A percentile compares a stretch with the other conserved stretches of the same genome.
Conservation (phyloP, 2,113 vertebrate genomes). For the Ophiodon elongatus region DNA sequence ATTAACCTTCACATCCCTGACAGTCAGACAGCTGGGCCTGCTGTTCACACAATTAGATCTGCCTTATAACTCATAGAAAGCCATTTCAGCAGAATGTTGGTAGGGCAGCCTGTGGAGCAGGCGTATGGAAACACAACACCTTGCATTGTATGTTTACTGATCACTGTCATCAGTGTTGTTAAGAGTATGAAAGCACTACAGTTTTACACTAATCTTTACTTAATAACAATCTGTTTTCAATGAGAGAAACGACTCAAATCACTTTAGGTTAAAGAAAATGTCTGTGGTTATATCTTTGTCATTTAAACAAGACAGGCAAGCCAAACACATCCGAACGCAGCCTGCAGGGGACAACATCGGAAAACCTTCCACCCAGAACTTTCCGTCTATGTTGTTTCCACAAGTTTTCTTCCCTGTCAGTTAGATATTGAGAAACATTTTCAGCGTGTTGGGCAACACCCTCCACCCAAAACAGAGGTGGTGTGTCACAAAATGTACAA, state of each 20-base stretch:
- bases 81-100: slow-evolving; percentile 32
- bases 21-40: slow-evolving; percentile 52
- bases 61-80: slow-evolving; percentile 29
- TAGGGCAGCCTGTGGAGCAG: slow-evolving; percentile 20
- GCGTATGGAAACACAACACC: slow-evolving; percentile 5
- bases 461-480: background rate
- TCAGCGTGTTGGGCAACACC: background rate
- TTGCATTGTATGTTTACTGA: slow-evolving; percentile 1
- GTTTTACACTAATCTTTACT: background rate
- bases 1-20: slow-evolving; percentile 48
- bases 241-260: background rate
- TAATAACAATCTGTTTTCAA: background rate
- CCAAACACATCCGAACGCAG: background rate
- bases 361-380: background rate
- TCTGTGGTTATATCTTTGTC: background rate
- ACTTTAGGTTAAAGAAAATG: background rate
- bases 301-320: slow-evolving; percentile 1
- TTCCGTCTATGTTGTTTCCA: background rate
- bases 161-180: background rate
- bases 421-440: background rate
- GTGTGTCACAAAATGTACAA: slow-evolving; percentile 20
- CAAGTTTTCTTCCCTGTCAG: background rate
- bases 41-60: slow-evolving; percentile 35
- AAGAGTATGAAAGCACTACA: background rate
- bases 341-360: background rate